Evolutionary conservation across 2,113 vertebrate species (phyloP), one percentile per base, ranked within the genome.

Genomic region (Herpailurus yagouaroundi): DNA sequence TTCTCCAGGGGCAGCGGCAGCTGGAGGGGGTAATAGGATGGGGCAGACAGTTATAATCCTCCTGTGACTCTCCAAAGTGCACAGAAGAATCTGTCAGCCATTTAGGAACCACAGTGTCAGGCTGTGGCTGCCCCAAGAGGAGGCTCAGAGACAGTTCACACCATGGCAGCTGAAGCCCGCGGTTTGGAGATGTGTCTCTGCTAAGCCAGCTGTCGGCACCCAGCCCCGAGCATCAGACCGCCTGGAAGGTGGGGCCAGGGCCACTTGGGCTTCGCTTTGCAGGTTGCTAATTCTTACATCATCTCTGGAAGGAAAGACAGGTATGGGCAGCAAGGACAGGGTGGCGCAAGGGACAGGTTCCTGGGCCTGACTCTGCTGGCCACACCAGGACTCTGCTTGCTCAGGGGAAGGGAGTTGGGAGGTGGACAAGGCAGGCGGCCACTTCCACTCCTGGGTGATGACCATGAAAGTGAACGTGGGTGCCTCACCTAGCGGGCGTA

Each of bases 131-230:
- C 97, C 98, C 98, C 98, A 55, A 0, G 88, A 98, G 98, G 98
- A 98, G 97, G 91, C 97, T 97, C 98, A 97, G 98, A 98, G 98
- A 94, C 98, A 98, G 98, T 98, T 98, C 98, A 98, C 45, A 2
- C 66, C 2, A 5, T 10, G 1, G 64, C 0, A 16, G 85, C 63
- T 29, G 45, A 38, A 38, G 57, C 8, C 25, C 0, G 23, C 0
- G 33, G 81, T 82, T 91, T 66, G 77, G 86, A 95, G 94, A 87
- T 25, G 83, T 19, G 29, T 77, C 74, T 81, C n/a, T 0, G 71
- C 90, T 64, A 33, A 93, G 91, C 86, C 0, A 29, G 94, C 94
- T 91, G 92, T 97, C 31, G 13, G 94, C 41, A 0, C 81, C 87
- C 48, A 9, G 21, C 68, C 19, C 77, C 41, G 84, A 41, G 81